These are phyloP conservation scores for Ceratoteleas bidentatus DNA, from an alignment of 1,140 invertebrate species.

Conservation along the genomic window DNA sequence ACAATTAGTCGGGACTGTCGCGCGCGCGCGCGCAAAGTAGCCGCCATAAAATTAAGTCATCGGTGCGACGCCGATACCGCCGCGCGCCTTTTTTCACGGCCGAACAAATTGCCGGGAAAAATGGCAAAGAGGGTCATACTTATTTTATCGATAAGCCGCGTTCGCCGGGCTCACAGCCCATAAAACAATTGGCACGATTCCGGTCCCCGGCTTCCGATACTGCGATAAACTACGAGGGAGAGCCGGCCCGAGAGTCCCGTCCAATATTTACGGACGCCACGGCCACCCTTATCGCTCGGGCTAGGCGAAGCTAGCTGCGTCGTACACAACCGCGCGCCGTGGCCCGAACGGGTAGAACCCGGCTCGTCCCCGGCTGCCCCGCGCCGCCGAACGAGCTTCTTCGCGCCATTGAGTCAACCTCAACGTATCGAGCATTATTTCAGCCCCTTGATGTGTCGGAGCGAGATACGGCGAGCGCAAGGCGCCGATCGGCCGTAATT, in stretches of 20 bases:
- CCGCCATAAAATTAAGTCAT: constrained; percentile 58
- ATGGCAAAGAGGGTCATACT: constrained; percentile 57
- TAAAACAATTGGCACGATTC: constrained; percentile 70
- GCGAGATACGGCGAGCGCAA: constrained; percentile 21
- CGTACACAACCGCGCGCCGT: constrained; percentile 51
- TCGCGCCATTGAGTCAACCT: constrained; percentile 62
- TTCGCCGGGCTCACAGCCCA: constrained; percentile 61
- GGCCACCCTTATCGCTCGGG: constrained; percentile 59
- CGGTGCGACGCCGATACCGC: constrained; percentile 18
- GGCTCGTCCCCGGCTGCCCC: background rate
- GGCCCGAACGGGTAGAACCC: constrained; percentile 13
- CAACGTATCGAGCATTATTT: constrained; percentile 66
- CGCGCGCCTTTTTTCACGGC: constrained; percentile 12
- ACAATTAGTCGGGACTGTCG: background rate
- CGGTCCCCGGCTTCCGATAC: constrained; percentile 63
- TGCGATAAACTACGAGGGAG: constrained; percentile 61
- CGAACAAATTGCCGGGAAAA: constrained; percentile 65
- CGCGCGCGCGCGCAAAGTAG: background rate
- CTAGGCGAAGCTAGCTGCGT: constrained; percentile 61
- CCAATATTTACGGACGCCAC: constrained; percentile 67
- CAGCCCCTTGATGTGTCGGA: constrained; percentile 39
- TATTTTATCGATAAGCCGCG: constrained; percentile 63
- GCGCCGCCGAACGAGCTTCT: constrained; percentile 37
- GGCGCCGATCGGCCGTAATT: constrained; percentile 24
- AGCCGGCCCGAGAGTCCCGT: constrained; percentile 41